These are phyloP conservation scores for Halcyon malimbica DNA, from an alignment of 2,113 vertebrate species.

Conservation along the genomic window DNA sequence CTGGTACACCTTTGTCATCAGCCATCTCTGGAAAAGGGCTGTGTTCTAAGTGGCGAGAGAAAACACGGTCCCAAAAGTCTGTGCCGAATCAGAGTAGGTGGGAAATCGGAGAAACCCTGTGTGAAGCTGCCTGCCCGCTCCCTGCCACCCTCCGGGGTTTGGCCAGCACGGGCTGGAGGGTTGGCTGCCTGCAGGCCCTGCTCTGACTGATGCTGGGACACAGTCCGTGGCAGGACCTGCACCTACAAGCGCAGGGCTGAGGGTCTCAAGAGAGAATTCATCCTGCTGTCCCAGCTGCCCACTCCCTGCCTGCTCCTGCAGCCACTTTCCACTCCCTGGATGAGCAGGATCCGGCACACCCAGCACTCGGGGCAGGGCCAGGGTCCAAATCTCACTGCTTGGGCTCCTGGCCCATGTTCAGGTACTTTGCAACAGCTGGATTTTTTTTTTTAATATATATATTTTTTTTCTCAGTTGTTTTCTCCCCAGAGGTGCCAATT, in stretches of 20 bases:
- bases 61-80: background rate
- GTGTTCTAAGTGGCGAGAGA: background rate
- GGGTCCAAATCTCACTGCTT: background rate
- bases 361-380: background rate
- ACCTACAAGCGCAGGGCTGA: background rate
- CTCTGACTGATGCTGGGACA: fast-evolving
- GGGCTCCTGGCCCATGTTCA: background rate
- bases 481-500: background rate
- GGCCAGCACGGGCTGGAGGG: background rate
- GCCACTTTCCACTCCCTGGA: background rate
- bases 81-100: background rate
- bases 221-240: fast-evolving
- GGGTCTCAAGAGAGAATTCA: background rate
- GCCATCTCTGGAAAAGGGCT: background rate
- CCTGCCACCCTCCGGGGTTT: background rate
- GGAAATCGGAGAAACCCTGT: background rate
- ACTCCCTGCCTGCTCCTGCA: fast-evolving
- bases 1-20: background rate
- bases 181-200: background rate
- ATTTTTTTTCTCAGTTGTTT: background rate
- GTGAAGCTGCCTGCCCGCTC: background rate
- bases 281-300: background rate
- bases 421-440: background rate
- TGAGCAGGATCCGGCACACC: background rate
- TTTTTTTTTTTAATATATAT: background rate